A percentile compares a stretch with the other conserved stretches of the same genome.
phyloP scores from a whole-genome alignment of 1,140 invertebrate species.

The Heliconius hewitsoni region DNA sequence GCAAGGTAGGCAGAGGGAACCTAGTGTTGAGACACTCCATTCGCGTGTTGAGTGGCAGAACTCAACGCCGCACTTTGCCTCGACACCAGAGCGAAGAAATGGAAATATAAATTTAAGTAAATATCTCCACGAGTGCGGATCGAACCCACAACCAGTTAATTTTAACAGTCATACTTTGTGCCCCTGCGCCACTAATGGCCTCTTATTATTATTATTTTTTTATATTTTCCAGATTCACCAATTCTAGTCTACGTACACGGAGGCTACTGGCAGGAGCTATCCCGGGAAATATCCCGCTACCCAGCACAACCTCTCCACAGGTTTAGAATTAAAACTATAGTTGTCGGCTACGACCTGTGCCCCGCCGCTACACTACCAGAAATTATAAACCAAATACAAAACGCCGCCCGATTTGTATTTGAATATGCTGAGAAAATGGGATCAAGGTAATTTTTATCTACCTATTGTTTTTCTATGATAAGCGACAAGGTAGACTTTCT shows the following conservation, averaged over 20 bases:
- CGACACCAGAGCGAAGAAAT: too few species aligned
- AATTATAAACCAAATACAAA: slow-evolving; percentile 84
- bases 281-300: slow-evolving; percentile 84
- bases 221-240: slow-evolving; percentile 82
- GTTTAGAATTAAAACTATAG: slow-evolving; percentile 85
- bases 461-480: background rate
- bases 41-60: too few species aligned
- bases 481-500: background rate
- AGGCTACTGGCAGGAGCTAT: slow-evolving; percentile 90
- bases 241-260: slow-evolving; percentile 91
- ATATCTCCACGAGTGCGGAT: too few species aligned
- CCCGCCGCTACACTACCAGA: slow-evolving; percentile 84
- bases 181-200: too few species aligned
- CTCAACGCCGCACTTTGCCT: too few species aligned
- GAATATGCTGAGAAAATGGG: slow-evolving; percentile 80
- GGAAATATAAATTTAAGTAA: too few species aligned
- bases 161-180: too few species aligned
- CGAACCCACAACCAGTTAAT: too few species aligned
- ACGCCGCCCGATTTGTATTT: slow-evolving; percentile 83
- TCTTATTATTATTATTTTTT: too few species aligned
- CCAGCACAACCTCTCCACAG: slow-evolving; percentile 83
- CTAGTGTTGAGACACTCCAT: background rate
- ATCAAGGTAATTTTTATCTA: slow-evolving; percentile 61
- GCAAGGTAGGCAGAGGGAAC: background rate
- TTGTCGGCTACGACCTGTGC: slow-evolving; percentile 89